Base-by-base conservation (phyloP, 2,113 vertebrate species). In the Macquaria australasica region DNA sequence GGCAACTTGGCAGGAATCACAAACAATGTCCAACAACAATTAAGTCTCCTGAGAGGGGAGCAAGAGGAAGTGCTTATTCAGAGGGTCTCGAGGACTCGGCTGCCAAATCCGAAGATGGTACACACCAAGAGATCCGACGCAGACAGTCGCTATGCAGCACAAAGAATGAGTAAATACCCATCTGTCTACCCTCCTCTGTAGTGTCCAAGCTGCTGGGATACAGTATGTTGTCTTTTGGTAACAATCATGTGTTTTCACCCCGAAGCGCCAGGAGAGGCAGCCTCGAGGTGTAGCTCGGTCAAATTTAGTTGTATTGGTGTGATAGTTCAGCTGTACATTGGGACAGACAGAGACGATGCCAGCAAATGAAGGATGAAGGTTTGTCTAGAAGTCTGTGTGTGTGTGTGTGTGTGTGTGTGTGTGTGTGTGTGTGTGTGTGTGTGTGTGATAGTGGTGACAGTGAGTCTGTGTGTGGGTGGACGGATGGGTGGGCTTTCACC, bases 351-450 rank as follows among this genome's bases (percentile, higher is more conserved):
- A 83, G 48, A 82, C 23, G 1, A 16, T n/a, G 72, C n/a, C 73
- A 70, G 78, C 50, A 87, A 87, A 91, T 91, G 91, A 90, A 76
- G 84, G 88, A 90, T 90, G 88, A 91, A 87, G 87, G 88, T 79
- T 91, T 72, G 67, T 81, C 81, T 87, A 11, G 48, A n/a, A 43
- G 41, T 79, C 1, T 51, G 7, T 62, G 31, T 72, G 67, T 73
- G 34, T 77, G 71, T 78, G 28, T 69, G 37, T 67, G 62, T 69
- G 53, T n/a, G n/a, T n/a, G n/a, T n/a, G n/a, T n/a, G n/a, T n/a
- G n/a, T 83, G 34, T 63, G 66, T 48, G 55, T n/a, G 37, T n/a
- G n/a, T n/a, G n/a, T n/a, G n/a, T n/a, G n/a, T 78, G 53, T 83
- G 34, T 63, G 66, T 48, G 55, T n/a, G 37, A 28, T 48, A 28